A percentile compares a stretch with the other conserved stretches of the same genome.
Evolutionary conservation across 2,797 vertebrate genomes (phyloP).

Genomic region (Lacerta agilis): DNA sequence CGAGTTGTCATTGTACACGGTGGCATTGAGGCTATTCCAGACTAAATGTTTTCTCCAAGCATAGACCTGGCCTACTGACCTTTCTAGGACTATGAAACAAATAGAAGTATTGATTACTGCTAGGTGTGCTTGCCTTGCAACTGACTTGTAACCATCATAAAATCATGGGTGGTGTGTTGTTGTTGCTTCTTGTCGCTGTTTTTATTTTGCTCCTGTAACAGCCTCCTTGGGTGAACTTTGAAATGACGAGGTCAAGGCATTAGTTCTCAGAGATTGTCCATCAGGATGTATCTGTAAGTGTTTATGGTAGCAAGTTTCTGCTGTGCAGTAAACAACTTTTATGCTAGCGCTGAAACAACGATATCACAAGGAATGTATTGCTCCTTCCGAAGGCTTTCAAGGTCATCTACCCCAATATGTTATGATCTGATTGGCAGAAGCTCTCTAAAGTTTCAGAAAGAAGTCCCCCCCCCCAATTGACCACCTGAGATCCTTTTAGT

Average conservation of each 20-base stretch:
- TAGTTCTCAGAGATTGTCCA: background rate
- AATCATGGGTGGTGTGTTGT: background rate
- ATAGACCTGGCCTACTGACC: fast-evolving
- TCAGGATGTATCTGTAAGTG: background rate
- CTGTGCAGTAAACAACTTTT: background rate
- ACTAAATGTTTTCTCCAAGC: background rate
- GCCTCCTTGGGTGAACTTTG: background rate
- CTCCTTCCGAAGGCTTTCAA: background rate
- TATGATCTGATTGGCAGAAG: background rate
- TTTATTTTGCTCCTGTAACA: conserved; percentile 1
- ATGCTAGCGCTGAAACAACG: background rate
- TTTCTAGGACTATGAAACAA: background rate
- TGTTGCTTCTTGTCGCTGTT: background rate
- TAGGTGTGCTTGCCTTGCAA: background rate
- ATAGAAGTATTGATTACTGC: background rate
- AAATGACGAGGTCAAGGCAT: background rate
- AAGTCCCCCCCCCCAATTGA: background rate
- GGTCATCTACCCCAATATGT: background rate
- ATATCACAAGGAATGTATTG: background rate
- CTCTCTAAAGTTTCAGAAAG: background rate
- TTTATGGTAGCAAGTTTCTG: background rate
- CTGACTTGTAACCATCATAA: background rate
- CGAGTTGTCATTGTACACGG: background rate
- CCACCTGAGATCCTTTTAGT: background rate
- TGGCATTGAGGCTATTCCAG: background rate